These are phyloP conservation scores for Pelmatolapia mariae DNA, from an alignment of 2,113 vertebrate species.

Conservation along the genomic window DNA sequence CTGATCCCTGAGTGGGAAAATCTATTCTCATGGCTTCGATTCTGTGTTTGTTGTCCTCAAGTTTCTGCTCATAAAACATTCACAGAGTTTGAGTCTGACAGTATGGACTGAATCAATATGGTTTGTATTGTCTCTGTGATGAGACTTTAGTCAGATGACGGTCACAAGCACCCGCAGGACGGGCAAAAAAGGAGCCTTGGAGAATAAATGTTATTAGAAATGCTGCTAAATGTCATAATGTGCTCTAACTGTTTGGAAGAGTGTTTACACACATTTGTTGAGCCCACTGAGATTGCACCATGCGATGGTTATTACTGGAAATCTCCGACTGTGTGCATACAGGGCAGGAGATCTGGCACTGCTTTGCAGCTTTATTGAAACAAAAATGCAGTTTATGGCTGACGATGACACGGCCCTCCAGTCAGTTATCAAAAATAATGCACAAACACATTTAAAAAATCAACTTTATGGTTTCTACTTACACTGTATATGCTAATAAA, in stretches of 20 bases:
- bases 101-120: not conserved
- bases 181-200: not conserved
- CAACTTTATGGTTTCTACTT: not conserved
- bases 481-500: not conserved
- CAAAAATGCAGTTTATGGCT: not conserved
- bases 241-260: not conserved
- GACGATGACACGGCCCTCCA: not conserved
- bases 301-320: not conserved
- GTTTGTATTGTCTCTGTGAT: not conserved
- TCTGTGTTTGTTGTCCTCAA: not conserved
- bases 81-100: not conserved
- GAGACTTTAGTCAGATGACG: not conserved
- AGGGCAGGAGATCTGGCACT: not conserved
- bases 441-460: not conserved
- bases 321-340: not conserved
- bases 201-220: not conserved
- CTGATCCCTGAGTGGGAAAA: not conserved
- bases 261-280: not conserved
- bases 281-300: not conserved
- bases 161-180: not conserved
- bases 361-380: not conserved
- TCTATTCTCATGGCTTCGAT: not conserved
- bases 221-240: not conserved
- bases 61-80: conserved; percentile 35
- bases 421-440: not conserved